Conservation (phyloP, 2,888 invertebrate genomes). For the Acanthococcus lagerstroemiae region DNA sequence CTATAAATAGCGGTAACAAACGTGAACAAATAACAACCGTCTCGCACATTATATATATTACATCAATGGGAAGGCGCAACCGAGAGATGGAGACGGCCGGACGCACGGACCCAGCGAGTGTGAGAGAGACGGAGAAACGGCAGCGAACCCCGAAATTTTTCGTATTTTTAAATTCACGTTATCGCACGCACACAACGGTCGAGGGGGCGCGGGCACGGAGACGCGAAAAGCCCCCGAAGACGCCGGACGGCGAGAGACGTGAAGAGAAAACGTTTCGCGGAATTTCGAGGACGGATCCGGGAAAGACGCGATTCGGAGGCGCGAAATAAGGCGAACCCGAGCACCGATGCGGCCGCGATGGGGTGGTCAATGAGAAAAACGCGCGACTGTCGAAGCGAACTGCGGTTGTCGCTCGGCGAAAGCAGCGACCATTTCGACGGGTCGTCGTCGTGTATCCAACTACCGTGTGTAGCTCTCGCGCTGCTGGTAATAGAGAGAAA, state of each 20-base stretch:
- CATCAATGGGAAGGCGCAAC: not conserved
- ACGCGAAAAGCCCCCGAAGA: not conserved
- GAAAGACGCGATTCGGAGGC: not conserved
- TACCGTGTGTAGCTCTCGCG: not conserved
- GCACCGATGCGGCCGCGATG: too few relatives aligned
- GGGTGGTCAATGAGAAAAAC: too few relatives aligned
- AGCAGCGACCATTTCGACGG: slow-evolving; percentile 29
- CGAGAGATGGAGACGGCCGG: not conserved
- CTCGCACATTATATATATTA: slow-evolving; percentile 16
- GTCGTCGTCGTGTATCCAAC: slow-evolving; percentile 24
- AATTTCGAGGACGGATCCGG: not conserved
- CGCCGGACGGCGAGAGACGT: not conserved
- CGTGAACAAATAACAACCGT: slow-evolving; percentile 27
- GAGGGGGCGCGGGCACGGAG: not conserved
- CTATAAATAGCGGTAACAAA: slow-evolving; percentile 27
- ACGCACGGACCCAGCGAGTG: not conserved
- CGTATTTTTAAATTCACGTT: not conserved
- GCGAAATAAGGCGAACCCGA: not conserved
- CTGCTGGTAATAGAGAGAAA: slow-evolving; percentile 1
- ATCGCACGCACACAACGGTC: not conserved
- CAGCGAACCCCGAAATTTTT: not conserved
- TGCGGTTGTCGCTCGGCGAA: slow-evolving; percentile 16
- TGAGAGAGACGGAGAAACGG: not conserved
- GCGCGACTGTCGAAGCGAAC: slow-evolving; percentile 8
- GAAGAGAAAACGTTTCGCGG: not conserved